Percentiles rank a stretch among this genome's conserved stretches.
Conservation (phyloP, 2,888 invertebrate species). For the Chalcosyrphus nemorum region DNA sequence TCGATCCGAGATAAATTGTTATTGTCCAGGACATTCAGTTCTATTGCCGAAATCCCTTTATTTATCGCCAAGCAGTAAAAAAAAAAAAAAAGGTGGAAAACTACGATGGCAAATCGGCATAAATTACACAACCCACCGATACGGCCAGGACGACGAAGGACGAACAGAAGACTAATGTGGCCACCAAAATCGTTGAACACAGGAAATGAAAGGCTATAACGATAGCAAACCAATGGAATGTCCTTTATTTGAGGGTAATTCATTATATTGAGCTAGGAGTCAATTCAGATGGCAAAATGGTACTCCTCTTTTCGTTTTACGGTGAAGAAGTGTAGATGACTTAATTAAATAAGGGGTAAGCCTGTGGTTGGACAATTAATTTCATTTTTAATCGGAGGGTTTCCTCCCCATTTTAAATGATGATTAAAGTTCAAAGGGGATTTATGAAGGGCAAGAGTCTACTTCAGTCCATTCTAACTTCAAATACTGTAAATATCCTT, state of each 20-base stretch:
- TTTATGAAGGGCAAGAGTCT: not conserved
- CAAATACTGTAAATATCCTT: not conserved
- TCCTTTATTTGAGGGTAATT: slow-evolving; percentile 57
- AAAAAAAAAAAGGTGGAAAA: slow-evolving; percentile 43
- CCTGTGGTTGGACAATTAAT: slow-evolving; percentile 33
- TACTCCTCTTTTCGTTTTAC: not conserved
- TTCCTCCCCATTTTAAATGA: slow-evolving; percentile 3
- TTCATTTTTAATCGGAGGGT: not conserved
- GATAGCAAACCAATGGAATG: slow-evolving; percentile 47
- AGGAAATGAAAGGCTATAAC: slow-evolving; percentile 62
- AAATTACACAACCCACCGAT: slow-evolving; percentile 61
- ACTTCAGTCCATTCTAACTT: too few relatives aligned
- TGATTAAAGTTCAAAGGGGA: not conserved
- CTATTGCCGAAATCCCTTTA: slow-evolving; percentile 71
- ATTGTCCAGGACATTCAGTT: slow-evolving; percentile 70
- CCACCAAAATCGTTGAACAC: slow-evolving; percentile 23
- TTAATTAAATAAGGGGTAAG: slow-evolving; percentile 53
- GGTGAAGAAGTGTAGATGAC: slow-evolving; percentile 48
- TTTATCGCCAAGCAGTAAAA: slow-evolving; percentile 57
- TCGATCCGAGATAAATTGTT: slow-evolving; percentile 71
- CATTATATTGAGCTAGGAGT: slow-evolving; percentile 55
- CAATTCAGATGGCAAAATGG: slow-evolving; percentile 35
- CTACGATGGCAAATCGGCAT: slow-evolving; percentile 49
- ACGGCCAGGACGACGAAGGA: slow-evolving; percentile 8
- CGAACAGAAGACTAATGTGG: slow-evolving; percentile 46